Evolutionary conservation across 2,113 vertebrate species (phyloP).

Genomic region (Drymodes brunneopygia): DNA sequence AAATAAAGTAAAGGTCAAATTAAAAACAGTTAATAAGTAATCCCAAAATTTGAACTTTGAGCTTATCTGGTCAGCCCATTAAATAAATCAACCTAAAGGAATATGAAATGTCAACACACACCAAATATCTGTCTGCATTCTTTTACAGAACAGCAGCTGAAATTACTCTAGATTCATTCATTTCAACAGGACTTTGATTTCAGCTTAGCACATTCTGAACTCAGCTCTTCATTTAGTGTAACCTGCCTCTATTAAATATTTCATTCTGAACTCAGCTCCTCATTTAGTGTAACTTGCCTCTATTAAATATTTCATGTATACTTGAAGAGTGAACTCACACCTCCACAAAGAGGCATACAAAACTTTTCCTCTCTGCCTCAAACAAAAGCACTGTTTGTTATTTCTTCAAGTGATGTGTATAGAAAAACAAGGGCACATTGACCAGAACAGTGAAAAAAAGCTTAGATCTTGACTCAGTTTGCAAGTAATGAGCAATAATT

Average conservation of each 20-base stretch:
- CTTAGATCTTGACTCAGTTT: not conserved
- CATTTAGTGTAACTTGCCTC: not conserved
- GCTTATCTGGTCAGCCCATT: not conserved
- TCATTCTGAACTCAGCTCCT: not conserved
- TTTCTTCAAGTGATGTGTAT: not conserved
- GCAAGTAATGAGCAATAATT: not conserved
- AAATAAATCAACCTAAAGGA: not conserved
- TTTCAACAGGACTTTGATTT: not conserved
- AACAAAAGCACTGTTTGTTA: not conserved
- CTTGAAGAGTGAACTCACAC: not conserved
- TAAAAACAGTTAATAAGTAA: slow-evolving; percentile 60
- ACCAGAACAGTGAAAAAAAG: not conserved
- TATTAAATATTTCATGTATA: not conserved
- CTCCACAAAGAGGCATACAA: not conserved
- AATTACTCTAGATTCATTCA: not conserved
- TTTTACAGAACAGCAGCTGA: not conserved
- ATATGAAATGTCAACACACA: not conserved
- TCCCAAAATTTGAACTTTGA: slow-evolving; percentile 9
- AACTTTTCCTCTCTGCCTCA: not conserved
- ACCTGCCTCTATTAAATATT: not conserved
- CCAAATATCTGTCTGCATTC: not conserved
- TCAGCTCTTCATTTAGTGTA: not conserved
- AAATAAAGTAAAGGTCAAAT: slow-evolving; percentile 28
- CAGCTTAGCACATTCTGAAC: not conserved
- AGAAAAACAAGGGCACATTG: not conserved